These are phyloP conservation scores for Chromoteleia sp. DNA, from an alignment of 2,888 invertebrate genomes.

Conservation along the genomic window DNA sequence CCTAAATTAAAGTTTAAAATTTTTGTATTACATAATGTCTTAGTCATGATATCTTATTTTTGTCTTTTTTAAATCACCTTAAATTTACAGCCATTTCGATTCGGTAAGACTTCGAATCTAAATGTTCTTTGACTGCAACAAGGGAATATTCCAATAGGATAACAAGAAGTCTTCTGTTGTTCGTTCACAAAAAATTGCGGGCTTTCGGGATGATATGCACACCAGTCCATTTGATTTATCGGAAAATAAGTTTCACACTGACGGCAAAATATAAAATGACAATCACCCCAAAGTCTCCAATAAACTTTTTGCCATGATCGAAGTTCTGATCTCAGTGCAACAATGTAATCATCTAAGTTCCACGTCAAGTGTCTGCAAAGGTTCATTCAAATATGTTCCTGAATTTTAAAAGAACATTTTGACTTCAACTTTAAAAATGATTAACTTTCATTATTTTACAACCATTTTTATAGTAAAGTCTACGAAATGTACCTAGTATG, in stretches of 20 bases:
- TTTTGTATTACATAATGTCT: no score
- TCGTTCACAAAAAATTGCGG: conserved; percentile 91
- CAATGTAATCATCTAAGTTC: conserved; percentile 92
- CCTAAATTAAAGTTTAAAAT: no score
- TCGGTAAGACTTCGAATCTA: conserved; percentile 90
- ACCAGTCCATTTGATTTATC: conserved; percentile 92
- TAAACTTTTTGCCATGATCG: conserved; percentile 96
- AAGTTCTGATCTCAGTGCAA: conserved; percentile 90
- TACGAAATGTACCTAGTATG: conserved; percentile 87
- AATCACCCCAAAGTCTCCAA: conserved; percentile 97
- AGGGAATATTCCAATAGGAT: conserved; percentile 91
- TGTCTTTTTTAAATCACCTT: conserved; percentile 73
- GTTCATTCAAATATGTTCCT: conserved; percentile 57
- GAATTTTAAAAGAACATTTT: conserved; percentile 41
- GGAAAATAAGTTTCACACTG: conserved; percentile 92
- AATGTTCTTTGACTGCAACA: conserved; percentile 96
- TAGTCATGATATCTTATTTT: no score
- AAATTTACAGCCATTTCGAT: conserved; percentile 86
- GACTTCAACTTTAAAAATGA: conserved; percentile 18
- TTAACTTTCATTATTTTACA: neutral
- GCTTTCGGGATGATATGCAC: conserved; percentile 91
- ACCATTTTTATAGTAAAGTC: neutral
- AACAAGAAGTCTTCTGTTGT: conserved; percentile 87
- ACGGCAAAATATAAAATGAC: conserved; percentile 93
- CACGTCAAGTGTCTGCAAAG: conserved; percentile 89